Conservation (phyloP, 2,113 vertebrate species). For the Hystrix brachyura region DNA sequence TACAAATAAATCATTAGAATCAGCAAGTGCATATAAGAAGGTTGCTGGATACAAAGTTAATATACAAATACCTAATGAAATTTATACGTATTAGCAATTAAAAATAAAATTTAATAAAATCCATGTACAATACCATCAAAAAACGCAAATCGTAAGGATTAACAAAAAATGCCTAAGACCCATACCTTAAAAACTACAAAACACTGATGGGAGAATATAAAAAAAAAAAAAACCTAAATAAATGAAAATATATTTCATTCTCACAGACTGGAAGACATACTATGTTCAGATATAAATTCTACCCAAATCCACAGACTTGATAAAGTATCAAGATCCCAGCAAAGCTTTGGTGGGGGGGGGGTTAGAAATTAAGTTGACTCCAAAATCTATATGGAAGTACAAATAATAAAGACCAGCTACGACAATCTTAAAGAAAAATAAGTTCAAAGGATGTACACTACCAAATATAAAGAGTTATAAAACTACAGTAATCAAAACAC, state of each 20-base stretch:
- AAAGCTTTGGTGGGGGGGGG: not conserved
- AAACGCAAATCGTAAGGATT: constrained; percentile 35
- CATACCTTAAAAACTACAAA: not conserved
- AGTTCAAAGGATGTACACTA: not conserved
- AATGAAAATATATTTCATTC: not conserved
- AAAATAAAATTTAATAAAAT: constrained; percentile 50
- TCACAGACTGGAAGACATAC: not conserved
- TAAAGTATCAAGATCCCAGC: not conserved
- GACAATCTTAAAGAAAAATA: not conserved
- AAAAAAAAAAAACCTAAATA: constrained; percentile 36
- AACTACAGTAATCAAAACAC: not conserved
- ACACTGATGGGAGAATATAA: not conserved
- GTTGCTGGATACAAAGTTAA: constrained; percentile 2
- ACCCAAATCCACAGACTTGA: constrained; percentile 6
- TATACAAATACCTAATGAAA: not conserved
- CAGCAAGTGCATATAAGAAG: not conserved
- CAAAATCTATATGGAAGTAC: constrained; percentile 12
- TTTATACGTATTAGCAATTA: constrained; percentile 36
- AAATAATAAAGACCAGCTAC: not conserved
- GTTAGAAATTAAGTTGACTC: not conserved
- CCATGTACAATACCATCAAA: not conserved
- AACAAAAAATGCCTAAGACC: not conserved
- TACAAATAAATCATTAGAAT: constrained; percentile 30
- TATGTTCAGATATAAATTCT: constrained; percentile 12
- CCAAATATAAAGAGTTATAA: not conserved